Conservation (phyloP, 2,113 vertebrate genomes). For the Neoarius graeffei region DNA sequence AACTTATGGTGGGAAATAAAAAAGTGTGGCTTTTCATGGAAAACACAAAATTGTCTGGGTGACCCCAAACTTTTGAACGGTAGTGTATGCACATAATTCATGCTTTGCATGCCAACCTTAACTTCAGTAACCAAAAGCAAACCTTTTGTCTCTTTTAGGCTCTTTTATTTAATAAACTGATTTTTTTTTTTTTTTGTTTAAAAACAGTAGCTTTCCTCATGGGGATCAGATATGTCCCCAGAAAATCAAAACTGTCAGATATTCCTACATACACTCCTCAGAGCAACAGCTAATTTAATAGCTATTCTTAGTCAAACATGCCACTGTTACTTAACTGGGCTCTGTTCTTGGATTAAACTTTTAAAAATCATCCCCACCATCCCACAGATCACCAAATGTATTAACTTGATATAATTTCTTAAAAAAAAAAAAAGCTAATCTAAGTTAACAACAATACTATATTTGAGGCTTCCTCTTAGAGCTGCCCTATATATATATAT, state of each 20-base stretch:
- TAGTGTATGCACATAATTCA: neutral
- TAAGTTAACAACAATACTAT: neutral
- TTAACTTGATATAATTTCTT: neutral
- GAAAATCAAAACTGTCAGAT: neutral
- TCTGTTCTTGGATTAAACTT: neutral
- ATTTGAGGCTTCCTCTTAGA: neutral
- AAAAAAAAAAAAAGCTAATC: neutral
- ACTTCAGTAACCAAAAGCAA: neutral
- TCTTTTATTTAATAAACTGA: neutral
- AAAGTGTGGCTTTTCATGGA: too few species aligned
- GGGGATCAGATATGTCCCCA: neutral
- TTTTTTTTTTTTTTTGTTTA: neutral
- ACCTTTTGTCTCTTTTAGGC: neutral
- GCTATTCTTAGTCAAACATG: neutral
- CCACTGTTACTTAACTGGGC: neutral
- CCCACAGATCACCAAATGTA: neutral
- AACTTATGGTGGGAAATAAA: too few species aligned
- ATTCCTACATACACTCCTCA: neutral
- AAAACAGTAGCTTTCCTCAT: neutral
- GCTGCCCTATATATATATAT: too few species aligned
- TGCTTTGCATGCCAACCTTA: neutral
- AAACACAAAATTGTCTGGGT: too few species aligned
- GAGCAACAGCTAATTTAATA: neutral
- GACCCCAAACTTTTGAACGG: too few species aligned
- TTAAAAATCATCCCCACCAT: neutral